Conservation (phyloP, 2,797 vertebrate genomes). For the Euthynnus affinis region DNA sequence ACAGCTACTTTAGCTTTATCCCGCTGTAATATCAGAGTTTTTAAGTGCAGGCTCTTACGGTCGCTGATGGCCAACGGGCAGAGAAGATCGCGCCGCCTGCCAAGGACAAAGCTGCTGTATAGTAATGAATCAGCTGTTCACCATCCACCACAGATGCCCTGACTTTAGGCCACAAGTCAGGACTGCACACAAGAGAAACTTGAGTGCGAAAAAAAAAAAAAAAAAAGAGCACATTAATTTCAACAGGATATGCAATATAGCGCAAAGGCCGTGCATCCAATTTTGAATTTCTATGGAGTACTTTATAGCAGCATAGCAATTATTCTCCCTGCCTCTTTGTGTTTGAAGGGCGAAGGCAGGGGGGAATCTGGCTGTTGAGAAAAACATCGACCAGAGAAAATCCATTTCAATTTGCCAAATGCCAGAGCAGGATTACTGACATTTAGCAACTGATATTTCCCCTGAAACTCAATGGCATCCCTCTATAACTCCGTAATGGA, state of each 20-base stretch:
- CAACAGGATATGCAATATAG: slow-evolving; percentile 1
- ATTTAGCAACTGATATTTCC: slow-evolving; percentile 78
- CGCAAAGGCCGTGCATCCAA: slow-evolving; percentile 17
- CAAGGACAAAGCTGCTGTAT: slow-evolving; percentile 55
- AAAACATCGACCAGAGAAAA: slow-evolving; percentile 74
- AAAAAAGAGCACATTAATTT: not conserved
- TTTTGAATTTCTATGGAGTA: slow-evolving; percentile 21
- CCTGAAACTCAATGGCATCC: slow-evolving; percentile 60
- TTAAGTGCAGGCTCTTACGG: slow-evolving; percentile 49
- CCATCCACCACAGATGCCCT: slow-evolving; percentile 34
- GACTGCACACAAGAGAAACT: slow-evolving; percentile 14
- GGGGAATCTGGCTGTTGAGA: slow-evolving; percentile 47
- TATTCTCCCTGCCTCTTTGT: slow-evolving; percentile 40
- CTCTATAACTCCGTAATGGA: slow-evolving; percentile 56
- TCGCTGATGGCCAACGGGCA: slow-evolving; percentile 53
- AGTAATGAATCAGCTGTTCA: slow-evolving; percentile 35
- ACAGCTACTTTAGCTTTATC: slow-evolving; percentile 49
- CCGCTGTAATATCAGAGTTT: slow-evolving; percentile 42
- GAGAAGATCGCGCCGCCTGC: slow-evolving; percentile 6
- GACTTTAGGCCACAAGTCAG: slow-evolving; percentile 24
- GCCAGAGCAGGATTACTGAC: slow-evolving; percentile 78
- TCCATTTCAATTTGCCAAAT: slow-evolving; percentile 81
- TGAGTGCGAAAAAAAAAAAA: slow-evolving; percentile 4
- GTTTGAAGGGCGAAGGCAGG: slow-evolving; percentile 53
- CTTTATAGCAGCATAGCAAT: slow-evolving; percentile 34